Conservation (phyloP, 2,888 invertebrate genomes). For the Brachyptera risi region DNA sequence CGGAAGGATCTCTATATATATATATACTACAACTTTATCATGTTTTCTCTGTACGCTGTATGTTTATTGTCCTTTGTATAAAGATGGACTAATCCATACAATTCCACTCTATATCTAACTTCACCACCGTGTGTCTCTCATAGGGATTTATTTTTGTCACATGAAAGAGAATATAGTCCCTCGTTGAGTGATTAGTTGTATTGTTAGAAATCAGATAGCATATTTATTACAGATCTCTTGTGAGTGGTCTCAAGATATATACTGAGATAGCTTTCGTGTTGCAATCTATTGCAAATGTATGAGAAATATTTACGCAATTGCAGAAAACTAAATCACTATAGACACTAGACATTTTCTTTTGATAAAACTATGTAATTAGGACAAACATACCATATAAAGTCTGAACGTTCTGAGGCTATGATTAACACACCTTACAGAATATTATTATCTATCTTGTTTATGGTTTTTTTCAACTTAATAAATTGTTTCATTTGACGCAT, state of each 20-base stretch:
- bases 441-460: not conserved
- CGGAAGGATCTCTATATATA: conserved; percentile 20
- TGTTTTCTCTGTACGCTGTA: too few species aligned
- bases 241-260: too few species aligned
- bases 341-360: not conserved
- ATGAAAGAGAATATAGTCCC: conserved; percentile 11
- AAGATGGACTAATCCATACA: conserved; percentile 21
- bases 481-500: not conserved
- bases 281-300: conserved; percentile 1
- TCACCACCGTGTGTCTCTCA: not conserved
- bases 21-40: too few species aligned
- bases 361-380: conserved; percentile 1
- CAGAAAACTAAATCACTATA: conserved; percentile 4
- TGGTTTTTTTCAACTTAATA: not conserved
- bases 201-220: conserved; percentile 3
- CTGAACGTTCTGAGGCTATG: too few species aligned
- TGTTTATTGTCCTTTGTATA: conserved; percentile 18
- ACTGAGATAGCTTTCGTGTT: not conserved
- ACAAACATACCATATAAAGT: too few species aligned
- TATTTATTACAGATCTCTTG: not conserved
- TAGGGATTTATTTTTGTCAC: not conserved
- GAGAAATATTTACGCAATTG: conserved; percentile 4
- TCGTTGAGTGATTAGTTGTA: conserved; percentile 8
- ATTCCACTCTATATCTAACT: conserved; percentile 10
- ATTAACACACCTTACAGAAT: not conserved